Base-by-base conservation (phyloP, 2,797 vertebrate genomes). In the Sebastiscus tertius region DNA sequence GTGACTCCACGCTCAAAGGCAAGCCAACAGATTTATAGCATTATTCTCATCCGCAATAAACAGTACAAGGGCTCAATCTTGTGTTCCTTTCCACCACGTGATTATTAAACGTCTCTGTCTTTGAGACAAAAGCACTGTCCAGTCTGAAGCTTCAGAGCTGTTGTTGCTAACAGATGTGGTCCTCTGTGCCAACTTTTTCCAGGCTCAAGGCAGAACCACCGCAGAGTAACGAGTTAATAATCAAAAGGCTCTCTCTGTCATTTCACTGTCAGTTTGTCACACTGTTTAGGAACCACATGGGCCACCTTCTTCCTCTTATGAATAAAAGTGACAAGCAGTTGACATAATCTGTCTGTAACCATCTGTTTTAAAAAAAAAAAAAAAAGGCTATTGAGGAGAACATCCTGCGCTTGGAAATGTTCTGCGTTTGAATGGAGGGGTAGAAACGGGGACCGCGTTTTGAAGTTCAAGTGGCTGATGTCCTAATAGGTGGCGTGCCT, bases 391-490 rank as follows among this genome's bases (percentile, higher is more conserved):
- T 72, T 76, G 80, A 93, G 29, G 56, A 81, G 64, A 90, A 90
- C 83, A 82, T 91, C 86, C 85, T 91, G 84, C 77, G 59, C 75
- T 91, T 85, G 49, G 86, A 91, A 82, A 70, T 79, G 31, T 54
- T 80, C 46, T 63, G 84, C 81, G 73, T 82, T 88, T 82, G 75
- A 90, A 88, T 64, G 62, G 68, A 75, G 76, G 79, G 67, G 22
- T 61, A 60, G 59, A 82, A 72, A 83, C 79, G 56, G 73, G 84
- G 89, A 91, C 65, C 13, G 3, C 65, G 88, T 92, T 96, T 94
- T 95, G 92, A 94, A 92, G 90, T 91, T 88, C 46, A 84, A 93
- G 90, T 91, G 85, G 78, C 88, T 89, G 92, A 93, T 46, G 70
- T 93, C 89, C 75, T 92, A 90, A 92, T 91, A 90, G 80, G 83